These are phyloP conservation scores for Podarcis muralis DNA, from an alignment of 2,113 vertebrate species.

Conservation along the genomic window DNA sequence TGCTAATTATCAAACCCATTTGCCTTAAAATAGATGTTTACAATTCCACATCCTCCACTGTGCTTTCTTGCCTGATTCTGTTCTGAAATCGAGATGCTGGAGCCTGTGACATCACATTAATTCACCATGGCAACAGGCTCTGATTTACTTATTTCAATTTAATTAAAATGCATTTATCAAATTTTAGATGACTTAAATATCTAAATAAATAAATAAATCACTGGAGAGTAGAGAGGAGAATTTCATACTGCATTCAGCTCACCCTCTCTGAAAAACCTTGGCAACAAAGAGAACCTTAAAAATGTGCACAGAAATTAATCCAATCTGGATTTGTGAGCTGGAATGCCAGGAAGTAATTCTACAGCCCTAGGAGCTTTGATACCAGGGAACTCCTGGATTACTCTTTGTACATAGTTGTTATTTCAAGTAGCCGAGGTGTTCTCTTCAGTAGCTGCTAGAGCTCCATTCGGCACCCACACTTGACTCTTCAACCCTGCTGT, in stretches of 20 bases:
- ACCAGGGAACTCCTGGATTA: background rate
- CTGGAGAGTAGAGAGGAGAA: background rate
- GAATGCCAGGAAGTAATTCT: accelerated
- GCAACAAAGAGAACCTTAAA: background rate
- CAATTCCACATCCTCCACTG: conserved; percentile 67
- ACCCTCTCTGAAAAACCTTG: background rate
- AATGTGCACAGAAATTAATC: background rate
- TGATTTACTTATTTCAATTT: conserved; percentile 73
- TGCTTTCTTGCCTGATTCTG: conserved; percentile 60
- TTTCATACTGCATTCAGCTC: background rate
- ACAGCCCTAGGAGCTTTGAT: background rate
- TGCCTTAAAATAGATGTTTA: conserved; percentile 70
- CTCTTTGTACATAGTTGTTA: background rate
- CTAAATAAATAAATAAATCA: background rate
- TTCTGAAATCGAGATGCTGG: conserved; percentile 58
- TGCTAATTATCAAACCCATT: conserved; percentile 63
- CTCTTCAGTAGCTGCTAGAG: background rate
- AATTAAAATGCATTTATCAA: conserved; percentile 73
- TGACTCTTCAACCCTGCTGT: too few species aligned
- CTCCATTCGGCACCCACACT: too few species aligned
- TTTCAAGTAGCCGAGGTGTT: background rate
- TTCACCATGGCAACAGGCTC: conserved; percentile 75
- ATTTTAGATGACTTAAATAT: conserved; percentile 61
- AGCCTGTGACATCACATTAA: conserved; percentile 50
- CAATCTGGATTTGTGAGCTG: background rate